These are phyloP conservation scores for Sycophila sp. DNA, from an alignment of 1,140 invertebrate genomes.

Conservation along the genomic window DNA sequence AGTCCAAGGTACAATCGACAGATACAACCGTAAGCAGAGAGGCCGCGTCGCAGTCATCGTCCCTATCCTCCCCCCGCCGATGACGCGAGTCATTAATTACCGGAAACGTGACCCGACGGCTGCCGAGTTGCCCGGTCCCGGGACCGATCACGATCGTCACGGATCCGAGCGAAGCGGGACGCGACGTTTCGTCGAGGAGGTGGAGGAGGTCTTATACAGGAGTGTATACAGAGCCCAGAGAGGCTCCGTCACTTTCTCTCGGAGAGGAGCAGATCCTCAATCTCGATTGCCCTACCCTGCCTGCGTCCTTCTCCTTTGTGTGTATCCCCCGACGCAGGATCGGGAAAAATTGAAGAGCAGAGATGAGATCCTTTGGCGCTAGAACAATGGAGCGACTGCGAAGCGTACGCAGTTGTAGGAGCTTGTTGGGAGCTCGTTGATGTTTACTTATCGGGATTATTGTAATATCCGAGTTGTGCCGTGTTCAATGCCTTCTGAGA, in stretches of 20 bases:
- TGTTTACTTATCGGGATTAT: too few relatives aligned
- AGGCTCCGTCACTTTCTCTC: conserved; percentile 52
- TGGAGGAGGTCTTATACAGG: conserved; percentile 39
- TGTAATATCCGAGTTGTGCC: too few relatives aligned
- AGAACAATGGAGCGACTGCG: too few relatives aligned
- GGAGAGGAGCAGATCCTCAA: conserved; percentile 27
- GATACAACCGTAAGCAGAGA: conserved; percentile 52
- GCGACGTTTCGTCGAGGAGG: background rate
- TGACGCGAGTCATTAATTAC: conserved; percentile 63
- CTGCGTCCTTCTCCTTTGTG: conserved; percentile 28
- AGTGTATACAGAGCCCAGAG: conserved; percentile 28
- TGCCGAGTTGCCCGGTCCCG: background rate
- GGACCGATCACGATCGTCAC: conserved; percentile 48
- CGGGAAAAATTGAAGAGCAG: too few relatives aligned
- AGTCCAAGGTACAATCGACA: conserved; percentile 53
- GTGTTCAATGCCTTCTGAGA: too few relatives aligned
- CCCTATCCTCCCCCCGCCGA: conserved; percentile 36
- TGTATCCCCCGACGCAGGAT: too few relatives aligned
- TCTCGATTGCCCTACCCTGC: conserved; percentile 9
- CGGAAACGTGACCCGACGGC: conserved; percentile 56
- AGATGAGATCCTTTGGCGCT: too few relatives aligned
- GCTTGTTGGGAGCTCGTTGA: too few relatives aligned
- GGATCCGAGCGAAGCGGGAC: conserved; percentile 32
- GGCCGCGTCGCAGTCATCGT: too few relatives aligned
- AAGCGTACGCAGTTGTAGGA: too few relatives aligned